A percentile compares a stretch with the other conserved stretches of the same genome.
These are phyloP conservation scores for Podocnemis expansa DNA, from an alignment of 2,113 vertebrate species.

Conservation along the genomic window DNA sequence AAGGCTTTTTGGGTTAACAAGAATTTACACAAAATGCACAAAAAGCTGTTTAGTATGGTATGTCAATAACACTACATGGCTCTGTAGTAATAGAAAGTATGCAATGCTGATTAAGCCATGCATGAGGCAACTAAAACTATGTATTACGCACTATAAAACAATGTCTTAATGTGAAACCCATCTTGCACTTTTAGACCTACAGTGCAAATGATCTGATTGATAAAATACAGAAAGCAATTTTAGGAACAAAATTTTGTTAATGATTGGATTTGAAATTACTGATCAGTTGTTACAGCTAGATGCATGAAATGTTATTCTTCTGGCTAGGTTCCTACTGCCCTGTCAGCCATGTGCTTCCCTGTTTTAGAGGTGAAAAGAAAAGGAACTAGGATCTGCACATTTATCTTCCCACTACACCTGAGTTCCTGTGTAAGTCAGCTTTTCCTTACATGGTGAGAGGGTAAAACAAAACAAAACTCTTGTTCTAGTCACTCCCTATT, in stretches of 20 bases:
- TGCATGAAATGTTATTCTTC: neutral
- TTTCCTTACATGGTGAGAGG: neutral
- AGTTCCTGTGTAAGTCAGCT: neutral
- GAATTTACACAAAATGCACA: neutral
- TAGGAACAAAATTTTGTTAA: neutral
- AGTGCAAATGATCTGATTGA: neutral
- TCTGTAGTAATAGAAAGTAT: neutral
- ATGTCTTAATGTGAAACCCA: neutral
- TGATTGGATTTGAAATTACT: neutral
- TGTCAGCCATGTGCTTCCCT: neutral
- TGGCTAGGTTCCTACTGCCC: neutral
- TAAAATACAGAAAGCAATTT: neutral
- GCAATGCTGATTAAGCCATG: neutral
- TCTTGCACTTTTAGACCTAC: neutral
- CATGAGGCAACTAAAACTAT: neutral
- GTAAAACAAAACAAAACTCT: neutral
- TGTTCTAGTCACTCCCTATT: neutral
- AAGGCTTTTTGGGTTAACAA: neutral
- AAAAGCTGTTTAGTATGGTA: neutral
- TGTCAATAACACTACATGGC: neutral
- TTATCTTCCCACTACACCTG: neutral
- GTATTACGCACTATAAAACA: rapidly evolving
- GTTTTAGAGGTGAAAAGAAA: neutral
- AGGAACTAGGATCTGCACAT: neutral
- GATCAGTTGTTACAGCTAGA: neutral